Conservation (phyloP, 2,113 vertebrate genomes). For the Paraplagusia blochii region DNA sequence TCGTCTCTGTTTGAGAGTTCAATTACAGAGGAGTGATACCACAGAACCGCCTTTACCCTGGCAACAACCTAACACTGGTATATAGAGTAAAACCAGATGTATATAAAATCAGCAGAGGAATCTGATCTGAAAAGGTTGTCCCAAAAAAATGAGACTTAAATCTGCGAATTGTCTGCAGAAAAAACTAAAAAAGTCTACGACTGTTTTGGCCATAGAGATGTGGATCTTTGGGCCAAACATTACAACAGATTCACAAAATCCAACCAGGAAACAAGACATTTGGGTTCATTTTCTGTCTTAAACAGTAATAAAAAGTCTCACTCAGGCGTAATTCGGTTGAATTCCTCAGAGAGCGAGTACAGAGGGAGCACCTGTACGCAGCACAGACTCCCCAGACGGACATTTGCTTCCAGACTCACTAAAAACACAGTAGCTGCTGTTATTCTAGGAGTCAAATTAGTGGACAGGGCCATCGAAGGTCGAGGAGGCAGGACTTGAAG, state of each 20-base stretch:
- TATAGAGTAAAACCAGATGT: too few species aligned
- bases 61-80: too few species aligned
- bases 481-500: slow-evolving; percentile 53
- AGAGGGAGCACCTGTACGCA: slow-evolving; percentile 60
- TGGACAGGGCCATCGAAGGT: slow-evolving; percentile 33
- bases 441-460: slow-evolving; percentile 69
- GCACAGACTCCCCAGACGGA: slow-evolving; percentile 57
- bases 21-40: too few species aligned
- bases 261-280: slow-evolving; percentile 53
- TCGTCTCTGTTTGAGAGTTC: too few species aligned
- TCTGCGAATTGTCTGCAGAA: too few species aligned
- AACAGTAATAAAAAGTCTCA: slow-evolving; percentile 43
- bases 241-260: background rate
- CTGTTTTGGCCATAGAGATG: too few species aligned
- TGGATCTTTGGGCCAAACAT: too few species aligned
- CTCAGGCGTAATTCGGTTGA: slow-evolving; percentile 33
- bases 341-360: slow-evolving; percentile 13
- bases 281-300: slow-evolving; percentile 27
- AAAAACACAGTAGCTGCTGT: slow-evolving; percentile 70
- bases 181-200: too few species aligned
- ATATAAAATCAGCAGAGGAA: too few species aligned
- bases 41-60: too few species aligned
- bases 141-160: too few species aligned
- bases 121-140: too few species aligned
- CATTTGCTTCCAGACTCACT: slow-evolving; percentile 58